A percentile compares a stretch with the other conserved stretches of the same genome.
Evolutionary conservation across 1,140 invertebrate genomes (phyloP).

Genomic region (Atta texana): DNA sequence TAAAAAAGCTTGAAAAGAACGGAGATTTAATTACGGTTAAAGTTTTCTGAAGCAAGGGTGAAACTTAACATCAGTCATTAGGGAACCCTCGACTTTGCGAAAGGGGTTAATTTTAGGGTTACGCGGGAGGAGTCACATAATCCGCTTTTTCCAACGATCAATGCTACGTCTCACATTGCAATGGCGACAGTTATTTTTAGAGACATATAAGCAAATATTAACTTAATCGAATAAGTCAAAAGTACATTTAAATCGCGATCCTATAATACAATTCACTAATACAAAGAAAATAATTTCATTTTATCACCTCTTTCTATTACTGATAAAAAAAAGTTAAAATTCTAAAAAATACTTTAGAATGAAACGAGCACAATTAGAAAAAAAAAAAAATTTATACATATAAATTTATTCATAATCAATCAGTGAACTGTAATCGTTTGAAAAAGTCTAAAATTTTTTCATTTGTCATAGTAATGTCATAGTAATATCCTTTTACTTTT

Average conservation of each 20-base stretch:
- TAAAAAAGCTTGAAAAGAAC: not conserved
- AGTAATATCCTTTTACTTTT: conserved; percentile 30
- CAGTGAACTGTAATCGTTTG: not conserved
- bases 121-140: conserved; percentile 25
- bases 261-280: not conserved
- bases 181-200: conserved; percentile 17
- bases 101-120: conserved; percentile 32
- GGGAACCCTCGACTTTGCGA: conserved; percentile 11
- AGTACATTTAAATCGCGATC: not conserved
- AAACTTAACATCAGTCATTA: conserved; percentile 46
- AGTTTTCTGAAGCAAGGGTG: conserved; percentile 48
- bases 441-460: not conserved
- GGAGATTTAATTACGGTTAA: conserved; percentile 45
- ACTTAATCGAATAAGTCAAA: conserved; percentile 26
- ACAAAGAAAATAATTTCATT: not conserved
- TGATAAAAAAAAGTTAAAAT: not conserved
- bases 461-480: not conserved
- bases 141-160: conserved; percentile 34
- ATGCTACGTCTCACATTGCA: conserved; percentile 19
- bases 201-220: conserved; percentile 7
- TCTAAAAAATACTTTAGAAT: not conserved
- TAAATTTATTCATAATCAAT: not conserved
- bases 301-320: not conserved
- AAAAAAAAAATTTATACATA: not conserved
- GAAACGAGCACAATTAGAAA: not conserved